A percentile compares a stretch with the other conserved stretches of the same genome.
Evolutionary conservation across 1,140 invertebrate genomes (phyloP).

Genomic region (Drosophila nikananu): DNA sequence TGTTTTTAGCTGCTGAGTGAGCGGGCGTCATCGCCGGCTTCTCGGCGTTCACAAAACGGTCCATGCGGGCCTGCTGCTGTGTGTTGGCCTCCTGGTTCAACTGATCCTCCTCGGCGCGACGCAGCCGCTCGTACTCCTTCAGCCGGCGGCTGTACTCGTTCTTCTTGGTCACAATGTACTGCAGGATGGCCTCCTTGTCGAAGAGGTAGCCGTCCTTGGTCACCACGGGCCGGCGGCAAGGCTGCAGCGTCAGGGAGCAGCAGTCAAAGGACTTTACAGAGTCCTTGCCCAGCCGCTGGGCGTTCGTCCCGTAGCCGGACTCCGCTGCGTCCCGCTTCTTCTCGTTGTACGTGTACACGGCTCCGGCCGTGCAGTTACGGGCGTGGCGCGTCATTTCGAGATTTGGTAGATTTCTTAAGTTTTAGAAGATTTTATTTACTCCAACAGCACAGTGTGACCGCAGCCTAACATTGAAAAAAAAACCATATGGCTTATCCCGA

Average conservation of each 20-base stretch:
- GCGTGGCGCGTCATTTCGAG: conserved; percentile 96
- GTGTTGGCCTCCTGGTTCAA: conserved; percentile 82
- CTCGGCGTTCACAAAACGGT: conserved; percentile 90
- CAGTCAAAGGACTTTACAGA: conserved; percentile 99
- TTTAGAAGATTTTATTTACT: conserved; percentile 14
- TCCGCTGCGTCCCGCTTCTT: conserved; percentile 97
- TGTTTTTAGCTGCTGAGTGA: conserved; percentile 28
- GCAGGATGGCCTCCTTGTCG: conserved; percentile 98
- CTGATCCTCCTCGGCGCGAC: conserved; percentile 90
- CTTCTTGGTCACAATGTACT: conserved; percentile 98
- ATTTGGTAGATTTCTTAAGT: too few relatives aligned
- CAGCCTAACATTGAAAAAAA: neutral
- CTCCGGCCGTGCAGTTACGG: conserved; percentile 98
- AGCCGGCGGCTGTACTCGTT: conserved; percentile 95
- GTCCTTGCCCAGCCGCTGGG: conserved; percentile 93
- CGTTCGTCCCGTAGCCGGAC: conserved; percentile 96
- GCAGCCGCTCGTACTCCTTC: conserved; percentile 97
- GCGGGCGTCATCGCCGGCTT: conserved; percentile 71
- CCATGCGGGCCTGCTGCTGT: conserved; percentile 89
- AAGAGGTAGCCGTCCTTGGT: conserved; percentile 96
- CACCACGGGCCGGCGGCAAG: conserved; percentile 86
- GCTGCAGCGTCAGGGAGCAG: conserved; percentile 98
- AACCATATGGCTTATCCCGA: neutral
- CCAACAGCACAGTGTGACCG: conserved; percentile 5
- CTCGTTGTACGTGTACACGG: conserved; percentile 99